Evolutionary conservation across 2,113 vertebrate species (phyloP).

Genomic region (Calonectris borealis): DNA sequence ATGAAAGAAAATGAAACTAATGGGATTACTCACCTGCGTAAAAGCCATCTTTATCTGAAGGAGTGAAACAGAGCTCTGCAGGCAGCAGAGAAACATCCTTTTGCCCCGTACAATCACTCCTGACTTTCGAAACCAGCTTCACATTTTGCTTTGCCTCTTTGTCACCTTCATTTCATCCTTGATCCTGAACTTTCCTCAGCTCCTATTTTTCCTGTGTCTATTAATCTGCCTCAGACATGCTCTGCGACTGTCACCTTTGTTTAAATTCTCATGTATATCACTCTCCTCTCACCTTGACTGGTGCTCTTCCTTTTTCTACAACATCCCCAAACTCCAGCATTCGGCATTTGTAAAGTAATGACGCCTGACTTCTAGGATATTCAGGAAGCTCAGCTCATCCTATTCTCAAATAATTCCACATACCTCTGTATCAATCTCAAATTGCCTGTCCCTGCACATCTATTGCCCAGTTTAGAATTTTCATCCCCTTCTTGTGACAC

Average conservation of each 20-base stretch:
- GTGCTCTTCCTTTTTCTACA: background rate
- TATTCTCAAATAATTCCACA: background rate
- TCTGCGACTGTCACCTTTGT: background rate
- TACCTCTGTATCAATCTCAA: background rate
- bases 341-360: background rate
- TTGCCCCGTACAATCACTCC: background rate
- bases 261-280: slow-evolving; percentile 31
- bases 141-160: background rate
- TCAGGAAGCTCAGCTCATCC: background rate
- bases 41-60: background rate
- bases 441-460: background rate
- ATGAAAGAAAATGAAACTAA: background rate
- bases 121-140: background rate
- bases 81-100: background rate
- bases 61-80: background rate
- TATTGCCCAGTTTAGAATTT: background rate
- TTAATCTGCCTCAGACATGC: slow-evolving; percentile 24
- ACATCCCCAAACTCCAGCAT: background rate
- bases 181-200: slow-evolving; percentile 25
- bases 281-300: slow-evolving; percentile 26
- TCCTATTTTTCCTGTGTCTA: background rate
- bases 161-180: background rate
- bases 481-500: background rate
- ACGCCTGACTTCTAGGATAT: background rate
- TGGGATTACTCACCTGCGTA: background rate